Conservation (phyloP, 2,888 invertebrate genomes). For the Exocentrus adspersus region DNA sequence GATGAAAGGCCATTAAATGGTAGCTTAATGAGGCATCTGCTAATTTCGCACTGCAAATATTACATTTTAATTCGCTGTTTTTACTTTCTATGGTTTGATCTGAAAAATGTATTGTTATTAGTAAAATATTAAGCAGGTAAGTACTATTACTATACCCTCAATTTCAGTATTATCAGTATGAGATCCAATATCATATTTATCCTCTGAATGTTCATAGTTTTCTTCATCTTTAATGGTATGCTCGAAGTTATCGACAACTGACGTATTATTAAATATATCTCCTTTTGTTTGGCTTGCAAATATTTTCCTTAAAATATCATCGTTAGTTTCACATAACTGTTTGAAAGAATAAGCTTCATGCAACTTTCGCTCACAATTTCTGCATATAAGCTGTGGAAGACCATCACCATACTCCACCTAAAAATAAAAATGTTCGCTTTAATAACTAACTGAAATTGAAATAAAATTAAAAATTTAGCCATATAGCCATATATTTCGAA, state of each 20-base stretch:
- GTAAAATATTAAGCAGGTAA: background rate
- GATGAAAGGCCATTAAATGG: slow-evolving; percentile 43
- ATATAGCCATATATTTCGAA: no score
- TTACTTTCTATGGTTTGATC: slow-evolving; percentile 12
- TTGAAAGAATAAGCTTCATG: slow-evolving; percentile 17
- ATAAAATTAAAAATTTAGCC: background rate
- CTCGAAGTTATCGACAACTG: no score
- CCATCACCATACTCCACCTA: slow-evolving; percentile 11
- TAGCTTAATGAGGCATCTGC: slow-evolving; percentile 30
- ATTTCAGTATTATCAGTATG: background rate
- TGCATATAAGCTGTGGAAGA: slow-evolving; percentile 13
- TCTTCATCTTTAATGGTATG: no score
- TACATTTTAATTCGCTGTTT: slow-evolving; percentile 16
- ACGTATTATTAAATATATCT: no score
- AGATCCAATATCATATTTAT: background rate
- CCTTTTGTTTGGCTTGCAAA: slow-evolving; percentile 6
- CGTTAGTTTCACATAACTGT: slow-evolving; percentile 11
- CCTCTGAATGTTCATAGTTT: background rate
- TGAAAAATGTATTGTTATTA: background rate
- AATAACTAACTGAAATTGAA: no score
- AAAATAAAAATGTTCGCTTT: background rate
- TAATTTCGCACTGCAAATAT: slow-evolving; percentile 32
- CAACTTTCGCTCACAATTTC: slow-evolving; percentile 3
- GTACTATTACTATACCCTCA: background rate
- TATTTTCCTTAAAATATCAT: slow-evolving; percentile 8